Conservation (phyloP, 2,113 vertebrate species). For the Zosterops lateralis region DNA sequence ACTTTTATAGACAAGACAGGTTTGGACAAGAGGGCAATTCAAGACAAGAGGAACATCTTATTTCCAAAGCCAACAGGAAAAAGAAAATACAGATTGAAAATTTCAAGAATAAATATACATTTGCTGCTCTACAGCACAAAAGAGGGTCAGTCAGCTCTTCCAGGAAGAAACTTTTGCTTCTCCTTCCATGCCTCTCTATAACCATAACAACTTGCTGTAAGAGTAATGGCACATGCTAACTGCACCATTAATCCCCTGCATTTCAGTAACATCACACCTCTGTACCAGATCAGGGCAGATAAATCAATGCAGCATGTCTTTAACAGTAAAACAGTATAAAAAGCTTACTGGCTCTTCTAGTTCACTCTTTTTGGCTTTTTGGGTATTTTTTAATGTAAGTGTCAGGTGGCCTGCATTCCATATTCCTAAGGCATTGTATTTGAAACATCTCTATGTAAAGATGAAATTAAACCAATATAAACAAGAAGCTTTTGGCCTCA, state of each 20-base stretch:
- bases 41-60: not conserved
- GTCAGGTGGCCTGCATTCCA: not conserved
- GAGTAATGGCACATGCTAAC: not conserved
- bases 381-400: not conserved
- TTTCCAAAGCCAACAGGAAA: not conserved
- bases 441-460: not conserved
- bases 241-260: not conserved
- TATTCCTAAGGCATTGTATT: not conserved
- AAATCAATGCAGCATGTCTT: not conserved
- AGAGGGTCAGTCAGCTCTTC: not conserved
- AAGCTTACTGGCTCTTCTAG: not conserved
- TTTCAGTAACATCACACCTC: not conserved
- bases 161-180: not conserved
- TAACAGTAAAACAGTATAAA: not conserved
- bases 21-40: not conserved
- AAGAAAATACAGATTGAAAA: not conserved
- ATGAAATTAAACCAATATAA: not conserved
- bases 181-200: not conserved
- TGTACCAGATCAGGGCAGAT: not conserved
- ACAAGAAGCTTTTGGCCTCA: not conserved
- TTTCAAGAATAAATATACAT: not conserved
- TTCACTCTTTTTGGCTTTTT: not conserved
- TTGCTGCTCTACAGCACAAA: not conserved
- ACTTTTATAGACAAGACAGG: not conserved
- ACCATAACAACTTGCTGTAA: not conserved